Percentiles rank a stretch among this genome's conserved stretches.
Evolutionary conservation across 2,797 vertebrate species (phyloP).

Genomic region (Rhinichthys osculus): DNA sequence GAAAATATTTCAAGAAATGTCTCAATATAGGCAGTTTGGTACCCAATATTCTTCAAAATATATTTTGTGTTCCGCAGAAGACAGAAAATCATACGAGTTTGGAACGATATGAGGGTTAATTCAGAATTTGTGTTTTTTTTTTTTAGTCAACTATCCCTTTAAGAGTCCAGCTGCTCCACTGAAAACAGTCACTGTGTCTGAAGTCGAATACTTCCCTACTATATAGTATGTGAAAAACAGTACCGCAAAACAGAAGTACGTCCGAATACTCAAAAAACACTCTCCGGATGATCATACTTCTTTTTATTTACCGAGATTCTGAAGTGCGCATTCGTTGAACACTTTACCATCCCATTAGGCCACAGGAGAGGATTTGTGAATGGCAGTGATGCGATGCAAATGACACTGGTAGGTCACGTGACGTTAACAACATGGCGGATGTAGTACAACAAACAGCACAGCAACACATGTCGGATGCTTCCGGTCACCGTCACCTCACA

Average conservation of each 20-base stretch:
- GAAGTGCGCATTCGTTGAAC: neutral
- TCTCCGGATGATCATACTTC: neutral
- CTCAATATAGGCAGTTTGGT: neutral
- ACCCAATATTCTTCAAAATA: neutral
- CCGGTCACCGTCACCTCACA: slow-evolving; percentile 80
- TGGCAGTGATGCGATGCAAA: neutral
- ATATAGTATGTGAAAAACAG: neutral
- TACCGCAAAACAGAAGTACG: neutral
- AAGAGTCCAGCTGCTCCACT: neutral
- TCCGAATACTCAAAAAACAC: neutral
- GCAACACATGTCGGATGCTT: slow-evolving; percentile 71
- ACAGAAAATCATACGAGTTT: neutral
- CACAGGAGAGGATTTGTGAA: neutral
- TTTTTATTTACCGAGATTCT: neutral
- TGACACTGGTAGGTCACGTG: neutral
- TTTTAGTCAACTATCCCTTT: neutral
- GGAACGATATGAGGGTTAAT: neutral
- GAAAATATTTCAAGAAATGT: too few species aligned
- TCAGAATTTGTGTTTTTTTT: rapidly evolving
- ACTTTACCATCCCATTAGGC: neutral
- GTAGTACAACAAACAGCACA: too few species aligned
- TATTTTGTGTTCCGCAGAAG: neutral
- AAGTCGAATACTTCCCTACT: neutral
- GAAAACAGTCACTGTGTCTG: neutral
- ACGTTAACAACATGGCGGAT: neutral